Evolutionary conservation across 37 sponge, comb jelly and placozoan genomes (phyloP).

Genomic region (Spongilla lacustris): DNA sequence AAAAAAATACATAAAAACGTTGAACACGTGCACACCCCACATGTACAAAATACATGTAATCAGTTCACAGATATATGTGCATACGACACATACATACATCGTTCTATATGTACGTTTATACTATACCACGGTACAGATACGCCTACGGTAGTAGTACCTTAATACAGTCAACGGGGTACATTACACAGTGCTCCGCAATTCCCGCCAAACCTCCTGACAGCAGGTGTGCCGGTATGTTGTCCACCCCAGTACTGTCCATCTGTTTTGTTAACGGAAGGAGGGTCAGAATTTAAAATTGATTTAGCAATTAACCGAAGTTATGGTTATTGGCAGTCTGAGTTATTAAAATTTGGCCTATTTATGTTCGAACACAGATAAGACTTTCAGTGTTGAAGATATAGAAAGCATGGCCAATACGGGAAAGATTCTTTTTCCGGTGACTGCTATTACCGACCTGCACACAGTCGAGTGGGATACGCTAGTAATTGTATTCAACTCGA

Average conservation of each 20-base stretch:
- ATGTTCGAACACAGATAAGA: no score
- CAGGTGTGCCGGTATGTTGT: slow-evolving; percentile 81
- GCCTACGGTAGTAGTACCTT: slow-evolving; percentile 63
- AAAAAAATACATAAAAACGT: no score
- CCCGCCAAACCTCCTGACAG: slow-evolving; percentile 95
- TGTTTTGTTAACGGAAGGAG: no score
- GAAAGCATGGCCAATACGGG: neutral
- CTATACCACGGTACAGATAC: neutral
- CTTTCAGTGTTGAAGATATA: no score
- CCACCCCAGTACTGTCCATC: no score
- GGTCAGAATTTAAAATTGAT: no score
- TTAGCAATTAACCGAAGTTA: no score
- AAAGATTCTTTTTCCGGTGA: neutral
- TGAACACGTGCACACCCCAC: no score
- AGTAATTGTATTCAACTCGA: neutral
- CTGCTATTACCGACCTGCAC: neutral
- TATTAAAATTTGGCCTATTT: no score
- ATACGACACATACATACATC: neutral
- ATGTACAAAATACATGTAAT: no score
- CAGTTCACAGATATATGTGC: neutral
- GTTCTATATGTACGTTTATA: no score
- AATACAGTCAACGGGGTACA: slow-evolving; percentile 99
- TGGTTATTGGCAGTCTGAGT: no score
- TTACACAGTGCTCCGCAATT: slow-evolving; percentile 90
- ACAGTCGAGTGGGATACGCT: neutral